Evolutionary conservation across 2,113 vertebrate species (phyloP), one percentile per base, ranked within the genome.

Genomic region (Ctenodactylus gundi): DNA sequence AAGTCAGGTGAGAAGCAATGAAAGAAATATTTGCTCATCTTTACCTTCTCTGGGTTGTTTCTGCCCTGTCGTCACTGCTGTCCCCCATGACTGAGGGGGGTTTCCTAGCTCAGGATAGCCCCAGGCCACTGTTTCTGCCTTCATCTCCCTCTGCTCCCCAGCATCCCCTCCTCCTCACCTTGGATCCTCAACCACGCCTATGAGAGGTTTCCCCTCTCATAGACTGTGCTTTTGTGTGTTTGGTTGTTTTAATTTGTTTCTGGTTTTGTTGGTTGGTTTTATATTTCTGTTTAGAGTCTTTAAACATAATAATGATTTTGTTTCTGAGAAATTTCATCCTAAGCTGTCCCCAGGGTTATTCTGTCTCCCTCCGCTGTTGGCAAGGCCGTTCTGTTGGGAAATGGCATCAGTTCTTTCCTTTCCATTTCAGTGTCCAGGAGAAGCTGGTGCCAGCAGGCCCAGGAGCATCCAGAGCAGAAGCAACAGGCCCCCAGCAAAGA

Each of bases 381-480:
- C 31, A 73, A 78, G 49, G 75, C 76, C 65, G 1, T 58, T 36
- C 46, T 57, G 9, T 36, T 10, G 27, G 1, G 49, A 31, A 36
- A 21, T 7, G 9, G 14, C 86, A 7, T 2, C 2, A 65, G 34
- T 14, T 3, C 55, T 72, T 97, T 85, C 91, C 62, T 96, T 83
- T 98, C 98, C 53, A 97, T 98, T 93, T 46, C 98, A 95, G 98
- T 97, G 92, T 98, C 98, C 0, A 98, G 98, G 94, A 98, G 98
- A 92, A 98, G 98, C 95, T 97, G 98, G 81, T 98, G 97, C 84
- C 98, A 98, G 7, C 98, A 98, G 96, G 90, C 98, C 96, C 98
- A 98, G 4, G 99, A 99, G 76, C 97, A 97, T 96, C 98, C 97
- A 25, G 98, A 99, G 73, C 96, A 97, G 84, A 99, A 99, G 97